Base-by-base conservation (phyloP, 1,140 invertebrate genomes). In the Drosophila quadrilineata region DNA sequence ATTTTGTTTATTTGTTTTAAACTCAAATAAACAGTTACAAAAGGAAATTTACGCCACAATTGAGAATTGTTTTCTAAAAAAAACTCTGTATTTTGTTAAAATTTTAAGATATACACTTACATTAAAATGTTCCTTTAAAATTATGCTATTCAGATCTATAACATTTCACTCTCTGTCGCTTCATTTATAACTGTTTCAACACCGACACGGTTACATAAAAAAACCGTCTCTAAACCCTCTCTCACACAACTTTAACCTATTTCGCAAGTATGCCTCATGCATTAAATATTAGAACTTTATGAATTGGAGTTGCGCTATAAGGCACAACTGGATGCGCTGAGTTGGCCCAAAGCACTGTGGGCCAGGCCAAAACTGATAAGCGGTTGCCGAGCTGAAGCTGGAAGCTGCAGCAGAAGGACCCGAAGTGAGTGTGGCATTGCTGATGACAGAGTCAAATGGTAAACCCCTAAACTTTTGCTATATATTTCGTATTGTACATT, bases 341-440 rank as follows among this genome's bases (percentile, higher is more conserved):
- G 52, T 50, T 70, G 63, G 12, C 63, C 33, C 28, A 40, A 50
- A 58, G 36, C 48, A 76, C 72, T 80, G 71, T 68, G 35, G 29
- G 29, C 40, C 38, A 16, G 24, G 21, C 50, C 57, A 22, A 31
- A 50, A 69, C 58, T 80, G 76, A 80, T 84, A 84, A 71, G 54
- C 43, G 33, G 12, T 26, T 21, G n/a, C 19, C 31, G 1, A 9
- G 31, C 9, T 10, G 31, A 49, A 19, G 41, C 19, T 10, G 6
- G 53, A 38, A 43, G 16, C 29, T 58, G 36, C 69, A 49, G 53
- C 31, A 17, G 9, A 36, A 50, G 58, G 36, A 62, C 33, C n/a
- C 38, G 21, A 28, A 21, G 41, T 8, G 40, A 19, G 5, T 35
- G 29, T 19, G 12, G 21, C 9, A 16, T 19, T 21, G 36, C 16